These are phyloP conservation scores for Dichetophora obliterata DNA, from an alignment of 2,888 invertebrate genomes.

Conservation along the genomic window DNA sequence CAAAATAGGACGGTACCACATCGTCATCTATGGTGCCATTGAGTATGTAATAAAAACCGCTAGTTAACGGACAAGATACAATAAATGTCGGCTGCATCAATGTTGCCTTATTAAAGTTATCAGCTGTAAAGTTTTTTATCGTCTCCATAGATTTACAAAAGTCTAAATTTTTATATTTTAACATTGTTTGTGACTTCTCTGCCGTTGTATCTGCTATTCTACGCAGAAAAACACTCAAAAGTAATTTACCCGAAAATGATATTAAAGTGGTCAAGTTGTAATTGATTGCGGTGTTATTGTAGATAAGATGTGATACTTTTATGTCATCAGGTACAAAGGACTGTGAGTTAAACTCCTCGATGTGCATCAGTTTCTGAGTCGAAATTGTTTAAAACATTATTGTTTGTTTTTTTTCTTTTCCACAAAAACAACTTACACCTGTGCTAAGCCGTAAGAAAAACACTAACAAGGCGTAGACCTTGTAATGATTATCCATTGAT, in stretches of 20 bases:
- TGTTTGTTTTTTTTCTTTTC: background rate
- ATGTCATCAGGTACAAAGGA: conserved; percentile 60
- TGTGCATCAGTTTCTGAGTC: conserved; percentile 42
- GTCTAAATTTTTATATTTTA: conserved; percentile 56
- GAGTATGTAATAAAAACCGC: conserved; percentile 58
- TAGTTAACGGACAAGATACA: conserved; percentile 56
- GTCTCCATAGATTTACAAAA: conserved; percentile 58
- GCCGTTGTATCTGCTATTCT: conserved; percentile 44
- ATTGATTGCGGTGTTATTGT: conserved; percentile 45
- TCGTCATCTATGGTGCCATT: conserved; percentile 42
- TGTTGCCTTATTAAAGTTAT: conserved; percentile 38
- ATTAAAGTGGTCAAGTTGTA: conserved; percentile 55
- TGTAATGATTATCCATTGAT: background rate
- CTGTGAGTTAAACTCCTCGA: conserved; percentile 55
- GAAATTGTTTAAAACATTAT: background rate
- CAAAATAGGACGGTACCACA: conserved; percentile 49
- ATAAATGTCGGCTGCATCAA: conserved; percentile 56
- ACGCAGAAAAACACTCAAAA: conserved; percentile 57
- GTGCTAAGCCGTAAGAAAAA: background rate
- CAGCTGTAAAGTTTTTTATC: conserved; percentile 53
- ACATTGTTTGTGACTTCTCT: conserved; percentile 44
- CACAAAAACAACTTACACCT: background rate
- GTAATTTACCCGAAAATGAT: conserved; percentile 58
- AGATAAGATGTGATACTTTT: conserved; percentile 49
- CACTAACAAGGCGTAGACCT: background rate